A percentile compares a stretch with the other conserved stretches of the same genome.
Evolutionary conservation across 2,888 invertebrate genomes (phyloP).

Genomic region (Subacronicta megacephala): DNA sequence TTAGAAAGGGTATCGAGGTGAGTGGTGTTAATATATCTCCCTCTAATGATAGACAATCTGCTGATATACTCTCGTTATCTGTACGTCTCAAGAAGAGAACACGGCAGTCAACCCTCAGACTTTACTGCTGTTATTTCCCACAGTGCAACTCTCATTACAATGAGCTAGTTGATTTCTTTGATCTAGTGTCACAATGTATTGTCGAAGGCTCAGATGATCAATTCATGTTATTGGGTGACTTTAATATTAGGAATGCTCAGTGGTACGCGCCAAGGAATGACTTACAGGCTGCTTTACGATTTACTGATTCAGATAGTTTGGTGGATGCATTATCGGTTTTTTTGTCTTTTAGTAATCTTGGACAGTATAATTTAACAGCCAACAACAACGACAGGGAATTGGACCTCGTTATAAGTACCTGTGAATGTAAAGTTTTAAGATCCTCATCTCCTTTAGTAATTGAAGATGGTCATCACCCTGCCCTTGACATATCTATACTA

Average conservation of each 20-base stretch:
- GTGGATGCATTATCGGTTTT: conserved; percentile 1
- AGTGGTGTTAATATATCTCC: background rate
- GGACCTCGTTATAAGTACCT: no score
- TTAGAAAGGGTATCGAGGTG: background rate
- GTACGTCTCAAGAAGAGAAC: background rate
- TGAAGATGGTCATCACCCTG: no score
- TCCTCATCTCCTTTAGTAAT: no score
- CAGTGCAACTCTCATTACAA: background rate
- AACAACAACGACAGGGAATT: no score
- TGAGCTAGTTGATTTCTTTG: background rate
- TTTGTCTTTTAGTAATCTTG: background rate
- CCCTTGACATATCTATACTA: no score
- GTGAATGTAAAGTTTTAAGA: no score
- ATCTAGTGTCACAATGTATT: conserved; percentile 1
- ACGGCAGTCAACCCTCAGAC: background rate
- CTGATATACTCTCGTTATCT: conserved; percentile 3
- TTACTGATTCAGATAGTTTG: background rate
- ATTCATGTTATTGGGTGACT: conserved; percentile 4
- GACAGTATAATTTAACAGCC: no score
- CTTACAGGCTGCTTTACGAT: background rate
- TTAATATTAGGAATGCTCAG: conserved; percentile 8
- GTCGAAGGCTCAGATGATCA: background rate
- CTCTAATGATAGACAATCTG: background rate
- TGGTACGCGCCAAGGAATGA: background rate
- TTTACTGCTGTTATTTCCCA: conserved; percentile 5